Base-by-base conservation (phyloP, 2,888 invertebrate species). In the Cephus runcator region DNA sequence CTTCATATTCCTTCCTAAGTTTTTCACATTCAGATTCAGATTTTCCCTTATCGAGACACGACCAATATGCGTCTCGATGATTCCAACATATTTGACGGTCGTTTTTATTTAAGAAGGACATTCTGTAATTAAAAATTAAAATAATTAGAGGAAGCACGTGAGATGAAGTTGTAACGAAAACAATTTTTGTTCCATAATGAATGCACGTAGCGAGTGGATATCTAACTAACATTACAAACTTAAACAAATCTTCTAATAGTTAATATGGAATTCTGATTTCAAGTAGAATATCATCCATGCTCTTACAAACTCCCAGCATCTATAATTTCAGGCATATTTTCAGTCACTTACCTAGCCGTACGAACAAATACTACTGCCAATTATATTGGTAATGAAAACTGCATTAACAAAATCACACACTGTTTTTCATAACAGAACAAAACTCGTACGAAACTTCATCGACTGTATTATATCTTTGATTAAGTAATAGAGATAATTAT, bases 1-100 rank as follows among this genome's bases (percentile, higher is more conserved):
- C 93, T 92, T 96, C 96, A 90, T 96, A 97, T 76, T 94, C 84
- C 92, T 95, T 94, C 83, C 97, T 94, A 84, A 96, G 92, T 87
- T 95, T 93, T 81, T 92, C 91, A 91, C 98, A 98, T 77, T 94
- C 95, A 87, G 94, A 94, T 76, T 94, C 92, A 86, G 94, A 90
- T 82, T 93, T 94, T 83, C 93, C 93, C 81, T 93, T 93, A 90
- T 97, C 96, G 86, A 98, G 93, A 92, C 98, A 98, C 87, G 95
- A 94, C 98, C 98, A 98, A 91, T 96, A 98, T 77, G 94, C 93
- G 92, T 98, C 98, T 88, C 97, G 94, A 82, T 96, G 93, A 83
- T 93, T 93, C 98, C 98, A 98, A 92, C 98, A 98, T 88, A 93
- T 93, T 88, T 95, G 93, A 85, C 97, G 94, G 89, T 96, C 95